These are phyloP conservation scores for Pholis gunnellus DNA, from an alignment of 2,113 vertebrate species.

Conservation along the genomic window DNA sequence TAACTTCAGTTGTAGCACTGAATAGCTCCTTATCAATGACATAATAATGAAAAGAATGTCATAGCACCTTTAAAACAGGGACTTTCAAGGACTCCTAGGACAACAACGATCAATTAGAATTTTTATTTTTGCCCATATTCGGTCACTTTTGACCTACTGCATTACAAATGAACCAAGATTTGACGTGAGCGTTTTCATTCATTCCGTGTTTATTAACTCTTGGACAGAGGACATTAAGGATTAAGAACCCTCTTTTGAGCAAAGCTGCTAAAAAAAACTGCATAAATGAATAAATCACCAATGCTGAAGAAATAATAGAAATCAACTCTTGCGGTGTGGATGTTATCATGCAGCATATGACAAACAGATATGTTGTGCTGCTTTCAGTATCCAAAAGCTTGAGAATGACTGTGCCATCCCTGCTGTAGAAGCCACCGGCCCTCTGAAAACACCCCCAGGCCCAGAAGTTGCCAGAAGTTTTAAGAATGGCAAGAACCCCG, in stretches of 20 bases:
- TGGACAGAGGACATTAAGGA: too few species aligned
- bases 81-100: too few species aligned
- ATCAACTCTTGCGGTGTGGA: not conserved
- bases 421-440: constrained; percentile 35
- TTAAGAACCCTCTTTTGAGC: not conserved
- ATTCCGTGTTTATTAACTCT: not conserved
- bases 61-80: too few species aligned
- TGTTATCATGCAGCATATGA: not conserved
- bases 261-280: not conserved
- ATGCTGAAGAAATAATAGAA: not conserved
- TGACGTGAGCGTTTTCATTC: not conserved
- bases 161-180: not conserved
- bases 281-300: too few species aligned
- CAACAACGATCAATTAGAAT: too few species aligned
- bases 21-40: too few species aligned
- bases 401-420: constrained; percentile 16
- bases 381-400: not conserved
- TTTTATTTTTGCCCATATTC: too few species aligned
- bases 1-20: too few species aligned
- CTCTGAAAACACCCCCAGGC: constrained; percentile 23
- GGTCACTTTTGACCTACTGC: not conserved
- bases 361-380: not conserved
- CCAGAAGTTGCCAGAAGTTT: not conserved
- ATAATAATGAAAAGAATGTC: too few species aligned
- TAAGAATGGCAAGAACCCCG: not conserved